Conservation (phyloP, 2,797 vertebrate genomes). For the Urosaurus nigricauda region DNA sequence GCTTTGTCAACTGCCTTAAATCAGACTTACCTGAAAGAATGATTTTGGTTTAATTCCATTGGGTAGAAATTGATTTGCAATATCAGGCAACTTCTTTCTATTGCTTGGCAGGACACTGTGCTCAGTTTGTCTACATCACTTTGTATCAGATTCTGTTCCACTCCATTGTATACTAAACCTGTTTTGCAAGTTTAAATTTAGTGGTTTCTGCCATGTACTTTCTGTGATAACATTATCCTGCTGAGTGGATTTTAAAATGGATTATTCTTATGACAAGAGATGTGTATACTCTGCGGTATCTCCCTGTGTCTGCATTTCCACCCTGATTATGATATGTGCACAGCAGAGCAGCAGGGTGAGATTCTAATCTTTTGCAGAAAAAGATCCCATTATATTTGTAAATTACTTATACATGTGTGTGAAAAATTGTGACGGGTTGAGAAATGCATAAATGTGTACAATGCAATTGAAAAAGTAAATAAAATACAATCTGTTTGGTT, state of each 20-base stretch:
- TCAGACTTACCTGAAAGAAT: not conserved
- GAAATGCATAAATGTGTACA: not conserved
- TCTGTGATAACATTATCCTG: not conserved
- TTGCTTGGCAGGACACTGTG: accelerated
- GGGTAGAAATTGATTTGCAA: not conserved
- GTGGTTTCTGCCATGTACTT: accelerated
- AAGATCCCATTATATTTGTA: not conserved
- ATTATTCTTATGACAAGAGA: slow-evolving; percentile 9
- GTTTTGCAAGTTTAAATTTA: accelerated
- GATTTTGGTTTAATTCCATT: not conserved
- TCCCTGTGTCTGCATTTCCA: not conserved
- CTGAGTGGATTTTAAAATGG: not conserved
- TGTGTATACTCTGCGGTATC: not conserved
- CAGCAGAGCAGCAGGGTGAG: not conserved
- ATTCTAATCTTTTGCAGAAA: slow-evolving; percentile 7
- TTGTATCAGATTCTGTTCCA: not conserved
- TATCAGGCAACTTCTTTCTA: not conserved
- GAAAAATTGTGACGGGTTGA: not conserved
- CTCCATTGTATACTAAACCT: not conserved
- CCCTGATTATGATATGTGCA: accelerated
- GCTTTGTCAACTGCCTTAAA: not conserved
- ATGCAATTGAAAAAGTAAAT: not conserved
- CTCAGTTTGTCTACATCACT: not conserved
- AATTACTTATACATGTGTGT: accelerated
- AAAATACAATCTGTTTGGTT: not conserved